Conservation (phyloP, 2,797 vertebrate genomes). For the Channa striata region DNA sequence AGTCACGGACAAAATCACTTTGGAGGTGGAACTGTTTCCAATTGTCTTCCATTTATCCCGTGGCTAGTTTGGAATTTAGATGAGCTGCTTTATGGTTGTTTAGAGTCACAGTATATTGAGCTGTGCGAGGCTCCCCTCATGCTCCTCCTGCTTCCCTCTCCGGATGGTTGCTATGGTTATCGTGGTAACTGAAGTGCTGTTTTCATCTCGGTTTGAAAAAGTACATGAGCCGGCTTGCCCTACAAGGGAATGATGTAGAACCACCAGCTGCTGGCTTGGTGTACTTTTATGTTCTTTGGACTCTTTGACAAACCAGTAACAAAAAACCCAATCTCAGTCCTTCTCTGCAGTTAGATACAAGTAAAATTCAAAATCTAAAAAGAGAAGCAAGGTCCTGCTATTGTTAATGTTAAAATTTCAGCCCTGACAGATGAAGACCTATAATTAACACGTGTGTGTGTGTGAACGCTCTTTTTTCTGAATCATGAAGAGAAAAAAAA, state of each 20-base stretch:
- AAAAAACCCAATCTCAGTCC: background rate
- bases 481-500: constrained; percentile 1
- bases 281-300: constrained; percentile 23
- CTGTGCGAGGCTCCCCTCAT: constrained; percentile 59
- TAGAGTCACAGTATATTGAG: constrained; percentile 79
- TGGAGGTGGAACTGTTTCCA: constrained; percentile 75
- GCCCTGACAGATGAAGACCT: background rate
- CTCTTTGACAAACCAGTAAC: background rate
- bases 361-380: background rate
- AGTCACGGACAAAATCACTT: constrained; percentile 70
- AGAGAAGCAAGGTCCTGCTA: too few species aligned
- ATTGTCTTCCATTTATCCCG: constrained; percentile 76
- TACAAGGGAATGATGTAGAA: constrained; percentile 47
- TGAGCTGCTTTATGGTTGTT: constrained; percentile 82
- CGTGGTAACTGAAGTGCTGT: constrained; percentile 66
- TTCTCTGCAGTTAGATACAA: too few species aligned
- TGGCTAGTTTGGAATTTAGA: constrained; percentile 84
- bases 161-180: constrained; percentile 74
- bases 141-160: constrained; percentile 63
- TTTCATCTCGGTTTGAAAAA: constrained; percentile 68
- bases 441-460: too few species aligned
- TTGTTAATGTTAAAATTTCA: background rate
- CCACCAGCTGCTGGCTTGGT: constrained; percentile 39
- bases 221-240: constrained; percentile 42
- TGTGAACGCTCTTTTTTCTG: too few species aligned